phyloP scores from a whole-genome alignment of 2,797 vertebrate genomes.

The Fringilla coelebs region DNA sequence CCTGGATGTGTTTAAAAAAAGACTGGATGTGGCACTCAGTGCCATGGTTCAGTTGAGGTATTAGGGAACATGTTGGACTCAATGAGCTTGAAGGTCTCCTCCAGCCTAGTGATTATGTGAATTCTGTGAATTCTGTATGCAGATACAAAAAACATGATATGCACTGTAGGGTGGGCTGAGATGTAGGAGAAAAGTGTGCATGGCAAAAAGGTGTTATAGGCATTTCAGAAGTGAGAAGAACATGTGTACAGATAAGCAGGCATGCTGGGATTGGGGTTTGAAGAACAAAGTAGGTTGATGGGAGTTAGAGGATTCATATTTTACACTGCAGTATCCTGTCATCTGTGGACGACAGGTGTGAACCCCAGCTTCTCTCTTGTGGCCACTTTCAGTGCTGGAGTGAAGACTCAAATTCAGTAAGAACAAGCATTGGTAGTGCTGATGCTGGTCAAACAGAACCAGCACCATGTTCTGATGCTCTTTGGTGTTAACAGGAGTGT shows the following conservation, averaged over 20 bases:
- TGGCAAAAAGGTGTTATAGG: not conserved
- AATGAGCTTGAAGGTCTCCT: not conserved
- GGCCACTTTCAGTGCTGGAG: not conserved
- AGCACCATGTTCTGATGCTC: not conserved
- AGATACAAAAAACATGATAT: rapidly evolving
- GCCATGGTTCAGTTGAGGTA: not conserved
- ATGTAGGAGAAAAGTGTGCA: not conserved
- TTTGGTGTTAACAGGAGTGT: not conserved
- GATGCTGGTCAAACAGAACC: not conserved
- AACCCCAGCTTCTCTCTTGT: not conserved
- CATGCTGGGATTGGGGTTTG: not conserved
- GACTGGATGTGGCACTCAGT: not conserved
- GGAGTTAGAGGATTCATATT: not conserved
- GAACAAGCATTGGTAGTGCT: not conserved
- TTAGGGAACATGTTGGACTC: not conserved
- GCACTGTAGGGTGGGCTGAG: not conserved
- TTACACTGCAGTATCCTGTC: not conserved
- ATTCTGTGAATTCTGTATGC: not conserved
- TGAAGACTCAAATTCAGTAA: not conserved
- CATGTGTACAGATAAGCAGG: rapidly evolving
- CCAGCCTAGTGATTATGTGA: not conserved
- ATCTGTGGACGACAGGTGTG: not conserved
- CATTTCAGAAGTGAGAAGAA: not conserved
- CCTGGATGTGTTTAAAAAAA: not conserved
- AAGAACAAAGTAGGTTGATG: not conserved